Evolutionary conservation across 2,113 vertebrate species (phyloP).

Genomic region (Apistogramma diplotaenia): DNA sequence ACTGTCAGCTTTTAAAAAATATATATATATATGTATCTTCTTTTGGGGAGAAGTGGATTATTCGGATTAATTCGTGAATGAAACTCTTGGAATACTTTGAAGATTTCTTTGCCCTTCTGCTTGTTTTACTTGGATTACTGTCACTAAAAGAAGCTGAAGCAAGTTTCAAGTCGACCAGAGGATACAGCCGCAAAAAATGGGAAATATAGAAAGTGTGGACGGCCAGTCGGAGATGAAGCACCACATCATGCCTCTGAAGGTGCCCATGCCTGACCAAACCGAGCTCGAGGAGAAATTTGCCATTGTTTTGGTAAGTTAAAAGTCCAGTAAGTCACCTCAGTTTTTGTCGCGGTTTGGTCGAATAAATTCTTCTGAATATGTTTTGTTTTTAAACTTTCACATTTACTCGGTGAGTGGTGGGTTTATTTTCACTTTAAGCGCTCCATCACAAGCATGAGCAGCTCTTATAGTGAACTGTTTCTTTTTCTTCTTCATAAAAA

Average conservation of each 20-base stretch:
- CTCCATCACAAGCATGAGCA: neutral
- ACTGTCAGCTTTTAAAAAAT: conserved; percentile 31
- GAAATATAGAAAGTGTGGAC: conserved; percentile 91
- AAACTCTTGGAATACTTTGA: conserved; percentile 13
- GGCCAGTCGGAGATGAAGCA: conserved; percentile 82
- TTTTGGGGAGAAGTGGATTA: conserved; percentile 27
- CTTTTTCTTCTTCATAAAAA: neutral
- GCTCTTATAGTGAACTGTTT: neutral
- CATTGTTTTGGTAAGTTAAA: conserved; percentile 88
- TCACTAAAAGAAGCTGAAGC: neutral
- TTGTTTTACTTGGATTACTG: conserved; percentile 23
- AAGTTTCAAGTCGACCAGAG: neutral
- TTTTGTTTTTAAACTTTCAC: neutral
- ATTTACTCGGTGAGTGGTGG: neutral
- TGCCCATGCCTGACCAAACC: conserved; percentile 93
- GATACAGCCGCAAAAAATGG: conserved; percentile 75
- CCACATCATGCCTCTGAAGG: conserved; percentile 86
- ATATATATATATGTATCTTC: no score
- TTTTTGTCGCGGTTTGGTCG: neutral
- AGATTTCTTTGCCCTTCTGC: neutral
- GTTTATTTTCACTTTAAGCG: rapidly evolving
- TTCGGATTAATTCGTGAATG: conserved; percentile 36
- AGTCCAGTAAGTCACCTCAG: neutral
- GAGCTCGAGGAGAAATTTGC: conserved; percentile 96
- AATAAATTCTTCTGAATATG: neutral